A percentile compares a stretch with the other conserved stretches of the same genome.
phyloP scores from a whole-genome alignment of 2,113 vertebrate genomes.

The Larimichthys polyactis region DNA sequence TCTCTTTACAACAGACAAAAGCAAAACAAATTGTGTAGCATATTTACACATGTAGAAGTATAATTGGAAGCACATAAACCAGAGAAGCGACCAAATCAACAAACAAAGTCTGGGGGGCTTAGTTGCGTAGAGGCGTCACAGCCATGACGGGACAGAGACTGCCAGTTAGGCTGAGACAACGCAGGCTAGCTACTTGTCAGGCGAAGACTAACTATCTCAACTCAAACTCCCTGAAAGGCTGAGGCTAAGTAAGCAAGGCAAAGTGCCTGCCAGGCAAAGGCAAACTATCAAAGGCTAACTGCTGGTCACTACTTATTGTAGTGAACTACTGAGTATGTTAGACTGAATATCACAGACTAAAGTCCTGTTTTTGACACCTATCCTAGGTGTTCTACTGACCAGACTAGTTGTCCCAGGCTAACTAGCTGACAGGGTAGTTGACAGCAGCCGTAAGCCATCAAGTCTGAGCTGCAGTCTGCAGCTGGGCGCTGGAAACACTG shows the following conservation, averaged over 20 bases:
- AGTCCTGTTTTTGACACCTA: background rate
- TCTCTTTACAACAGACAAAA: no score
- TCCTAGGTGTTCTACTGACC: conserved; percentile 26
- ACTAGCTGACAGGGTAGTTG: conserved; percentile 21
- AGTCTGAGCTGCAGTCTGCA: conserved; percentile 41
- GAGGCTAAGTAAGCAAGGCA: background rate
- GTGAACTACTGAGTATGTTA: conserved; percentile 31
- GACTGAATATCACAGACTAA: conserved; percentile 8
- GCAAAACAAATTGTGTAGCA: no score
- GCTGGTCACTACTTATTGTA: background rate
- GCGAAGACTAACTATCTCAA: background rate
- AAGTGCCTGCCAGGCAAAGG: background rate
- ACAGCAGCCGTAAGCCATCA: background rate
- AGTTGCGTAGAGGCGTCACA: no score
- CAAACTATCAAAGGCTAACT: background rate
- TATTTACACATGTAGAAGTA: no score
- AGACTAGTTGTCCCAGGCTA: conserved; percentile 40
- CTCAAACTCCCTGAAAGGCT: background rate
- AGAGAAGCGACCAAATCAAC: no score
- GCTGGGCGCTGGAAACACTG: conserved; percentile 35
- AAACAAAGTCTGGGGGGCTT: no score
- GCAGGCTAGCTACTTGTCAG: background rate
- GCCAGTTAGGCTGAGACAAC: background rate
- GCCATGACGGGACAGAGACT: background rate
- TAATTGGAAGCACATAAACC: no score